Base-by-base conservation (phyloP, 2,113 vertebrate genomes). In the Eolophus roseicapilla region DNA sequence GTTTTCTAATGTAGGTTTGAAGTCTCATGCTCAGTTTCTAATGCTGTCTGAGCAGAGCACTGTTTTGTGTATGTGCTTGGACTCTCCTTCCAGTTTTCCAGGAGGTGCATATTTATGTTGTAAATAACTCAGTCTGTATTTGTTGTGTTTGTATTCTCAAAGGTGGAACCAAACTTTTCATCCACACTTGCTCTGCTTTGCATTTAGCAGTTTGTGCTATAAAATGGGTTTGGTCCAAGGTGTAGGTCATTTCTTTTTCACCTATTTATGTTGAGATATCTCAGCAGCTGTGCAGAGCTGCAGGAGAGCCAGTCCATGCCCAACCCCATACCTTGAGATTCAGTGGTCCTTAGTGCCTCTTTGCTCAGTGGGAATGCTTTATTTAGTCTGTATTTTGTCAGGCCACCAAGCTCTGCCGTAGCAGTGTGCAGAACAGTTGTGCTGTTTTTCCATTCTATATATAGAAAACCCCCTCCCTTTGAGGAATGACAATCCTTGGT, bases 391-490 rank as follows among this genome's bases (percentile, higher is more conserved):
- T 33, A 3, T 60, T 82, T 88, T 74, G 11, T 55, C 39, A 59
- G 43, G 20, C 49, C 35, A 25, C 10, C 17, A 13, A n/a, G 44
- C 70, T 62, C 12, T 52, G 71, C 79, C 49, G 18, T 43, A 35
- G 82, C 67, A 78, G 55, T 0, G 1, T 49, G 10, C 85, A 71
- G 70, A 52, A 7, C 88, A 76, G 50, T 59, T 91, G 77, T 90
- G 82, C 63, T 53, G 76, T 28, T n/a, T 90, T 93, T 92, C 76
- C 9, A 12, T 35, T 57, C 80, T 80, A 60, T 90, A 57, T 77
- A 75, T 82, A 91, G 78, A 29, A 65, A 31, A 31, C 24, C 28
- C 5, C 7, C 27, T 67, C 35, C 8, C 50, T 92, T 65, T 37
- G 60, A 84, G 86, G 21, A 25, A 0, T 75, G 73, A 33, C 39